Base-by-base conservation (phyloP, 2,888 invertebrate genomes). In the Eristalis tenax region DNA sequence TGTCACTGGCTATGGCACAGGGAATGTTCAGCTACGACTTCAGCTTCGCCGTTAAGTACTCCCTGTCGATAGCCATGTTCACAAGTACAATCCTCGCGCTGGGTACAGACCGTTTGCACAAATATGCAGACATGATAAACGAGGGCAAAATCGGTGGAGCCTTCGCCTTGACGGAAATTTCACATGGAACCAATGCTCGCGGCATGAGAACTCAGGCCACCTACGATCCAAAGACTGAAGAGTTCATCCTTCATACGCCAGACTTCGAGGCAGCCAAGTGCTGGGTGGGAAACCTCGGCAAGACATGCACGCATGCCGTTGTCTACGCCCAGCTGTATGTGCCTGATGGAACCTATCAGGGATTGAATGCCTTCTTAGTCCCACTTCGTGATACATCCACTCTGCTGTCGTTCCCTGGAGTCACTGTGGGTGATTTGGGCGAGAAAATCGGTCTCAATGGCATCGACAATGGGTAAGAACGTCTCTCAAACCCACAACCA, bases 371-470 rank as follows among this genome's bases (percentile, higher is more conserved):
- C 0, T 99, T 99, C 91, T 93, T 98, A n/a, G 97, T 97, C 15
- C 98, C 97, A 0, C 94, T 99, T 83, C 94, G 98, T 4, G 96
- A 97, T 92, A 95, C 96, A 0, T 93, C 94, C 79, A 97, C 97
- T 0, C 92, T 97, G 90, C 91, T 94, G 73, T 95, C 97, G 0
- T 95, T 94, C 90, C 95, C 97, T 0, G 98, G 98, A 0, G 95
- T 99, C 0, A 95, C 94, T 0, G 96, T 98, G 0, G 98, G 98
- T 0, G 99, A 99, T 92, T 95, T 99, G 94, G 99, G 99, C 0
- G 97, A 97, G 92, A 99, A 99, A 93, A 94, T 97, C 59, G 98
- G 97, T 0, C 94, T 98, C 10, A 98, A 99, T 92, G 98, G 98
- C 2, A 93, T 99, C 57, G 99, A 99, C 92, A 99, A 99, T 94